Conservation (phyloP, 2,888 invertebrate species). For the Melinaea menophilus region DNA sequence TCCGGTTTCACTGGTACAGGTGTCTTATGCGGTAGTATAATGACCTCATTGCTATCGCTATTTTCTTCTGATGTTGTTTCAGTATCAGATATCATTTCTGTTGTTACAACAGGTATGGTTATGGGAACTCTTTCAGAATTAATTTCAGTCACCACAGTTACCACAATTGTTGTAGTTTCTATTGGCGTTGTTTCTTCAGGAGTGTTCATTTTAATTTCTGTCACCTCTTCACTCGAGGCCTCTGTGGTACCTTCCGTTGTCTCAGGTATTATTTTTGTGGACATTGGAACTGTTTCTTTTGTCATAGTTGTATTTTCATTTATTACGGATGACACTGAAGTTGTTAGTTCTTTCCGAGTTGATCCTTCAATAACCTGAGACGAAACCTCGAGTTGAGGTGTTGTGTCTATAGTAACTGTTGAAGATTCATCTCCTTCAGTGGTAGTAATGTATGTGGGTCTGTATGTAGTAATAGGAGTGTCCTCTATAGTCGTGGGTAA, state of each 20-base stretch:
- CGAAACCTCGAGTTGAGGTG: conserved; percentile 53
- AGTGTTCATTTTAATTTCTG: conserved; percentile 33
- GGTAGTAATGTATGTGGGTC: conserved; percentile 59
- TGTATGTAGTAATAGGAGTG: conserved; percentile 62
- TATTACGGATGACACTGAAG: conserved; percentile 28
- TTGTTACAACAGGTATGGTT: conserved; percentile 33
- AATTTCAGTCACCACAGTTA: conserved; percentile 58
- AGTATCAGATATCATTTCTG: conserved; percentile 50
- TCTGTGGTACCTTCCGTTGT: conserved; percentile 29
- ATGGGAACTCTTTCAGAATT: conserved; percentile 44
- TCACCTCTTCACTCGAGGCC: conserved; percentile 28
- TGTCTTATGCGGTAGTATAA: conserved; percentile 41
- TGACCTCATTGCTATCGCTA: conserved; percentile 62
- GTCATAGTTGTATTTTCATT: conserved; percentile 26
- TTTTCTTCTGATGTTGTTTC: conserved; percentile 54
- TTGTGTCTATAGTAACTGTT: conserved; percentile 50
- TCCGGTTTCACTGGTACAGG: conserved; percentile 22
- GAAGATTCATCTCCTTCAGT: conserved; percentile 55
- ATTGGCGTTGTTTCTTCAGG: conserved; percentile 31
- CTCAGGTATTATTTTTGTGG: conserved; percentile 29
- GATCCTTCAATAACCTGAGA: conserved; percentile 50
- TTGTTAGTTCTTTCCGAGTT: conserved; percentile 35
- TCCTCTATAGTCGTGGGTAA: conserved; percentile 49
- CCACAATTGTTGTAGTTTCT: conserved; percentile 47
- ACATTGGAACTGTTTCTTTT: conserved; percentile 33